Percentiles rank a stretch among this genome's conserved stretches.
Evolutionary conservation across 2,113 vertebrate genomes (phyloP).

Genomic region (Gymnobelideus leadbeateri): DNA sequence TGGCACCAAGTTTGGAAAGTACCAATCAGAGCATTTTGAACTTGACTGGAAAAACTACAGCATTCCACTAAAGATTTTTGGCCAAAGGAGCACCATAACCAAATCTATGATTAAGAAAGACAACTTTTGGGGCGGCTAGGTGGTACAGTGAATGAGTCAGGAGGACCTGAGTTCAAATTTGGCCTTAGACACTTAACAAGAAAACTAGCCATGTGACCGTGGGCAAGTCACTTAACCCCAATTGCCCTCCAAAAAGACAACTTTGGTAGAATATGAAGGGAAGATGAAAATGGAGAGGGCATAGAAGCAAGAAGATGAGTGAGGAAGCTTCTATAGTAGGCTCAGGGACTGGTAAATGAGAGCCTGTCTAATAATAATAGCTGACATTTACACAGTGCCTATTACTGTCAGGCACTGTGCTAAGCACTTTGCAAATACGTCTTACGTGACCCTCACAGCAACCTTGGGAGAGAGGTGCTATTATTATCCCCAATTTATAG

Average conservation of each 20-base stretch:
- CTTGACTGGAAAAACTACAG: background rate
- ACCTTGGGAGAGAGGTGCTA: background rate
- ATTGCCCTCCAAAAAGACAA: too few relatives aligned
- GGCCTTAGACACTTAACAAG: too few relatives aligned
- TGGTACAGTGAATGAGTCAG: too few relatives aligned
- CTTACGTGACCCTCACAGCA: background rate
- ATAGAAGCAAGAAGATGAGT: background rate
- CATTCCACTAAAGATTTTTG: background rate
- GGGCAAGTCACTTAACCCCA: too few relatives aligned
- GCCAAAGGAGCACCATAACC: too few relatives aligned
- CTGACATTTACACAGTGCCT: background rate
- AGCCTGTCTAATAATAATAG: background rate
- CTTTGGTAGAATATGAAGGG: background rate
- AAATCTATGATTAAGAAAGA: background rate
- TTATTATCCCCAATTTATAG: background rate
- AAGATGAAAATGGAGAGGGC: background rate
- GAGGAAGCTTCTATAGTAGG: background rate
- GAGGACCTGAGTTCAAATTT: too few relatives aligned
- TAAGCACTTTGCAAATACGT: background rate
- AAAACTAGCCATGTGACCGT: too few relatives aligned
- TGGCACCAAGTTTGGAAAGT: background rate
- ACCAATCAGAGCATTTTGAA: background rate
- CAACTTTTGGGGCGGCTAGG: too few relatives aligned
- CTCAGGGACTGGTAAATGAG: background rate
- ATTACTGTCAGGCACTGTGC: background rate